Evolutionary conservation across 1,140 invertebrate species (phyloP).

Genomic region (Onthophagus taurus): DNA sequence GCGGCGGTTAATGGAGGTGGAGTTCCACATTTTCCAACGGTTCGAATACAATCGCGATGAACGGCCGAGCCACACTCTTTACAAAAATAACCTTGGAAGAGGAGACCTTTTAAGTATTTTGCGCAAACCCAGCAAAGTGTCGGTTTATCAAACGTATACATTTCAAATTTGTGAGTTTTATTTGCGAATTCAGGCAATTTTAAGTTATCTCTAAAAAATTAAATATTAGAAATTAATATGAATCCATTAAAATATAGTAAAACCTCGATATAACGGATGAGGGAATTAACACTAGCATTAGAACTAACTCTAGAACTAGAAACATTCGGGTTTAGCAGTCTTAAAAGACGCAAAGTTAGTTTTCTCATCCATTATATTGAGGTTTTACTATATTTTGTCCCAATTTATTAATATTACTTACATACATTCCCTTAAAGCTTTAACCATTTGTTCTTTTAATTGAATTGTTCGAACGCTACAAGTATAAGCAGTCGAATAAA

Average conservation of each 20-base stretch:
- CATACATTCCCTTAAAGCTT: constrained; percentile 85
- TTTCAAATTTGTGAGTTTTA: constrained; percentile 74
- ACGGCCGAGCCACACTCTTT: constrained; percentile 60
- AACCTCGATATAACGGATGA: no score
- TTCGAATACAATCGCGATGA: constrained; percentile 67
- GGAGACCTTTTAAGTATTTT: constrained; percentile 83
- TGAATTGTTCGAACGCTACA: constrained; percentile 85
- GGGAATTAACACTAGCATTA: no score
- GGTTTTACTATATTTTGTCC: no score
- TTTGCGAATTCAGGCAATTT: constrained; percentile 62
- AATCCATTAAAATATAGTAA: no score
- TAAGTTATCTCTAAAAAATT: constrained; percentile 57
- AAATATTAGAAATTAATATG: no score
- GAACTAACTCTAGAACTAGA: no score
- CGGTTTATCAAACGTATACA: constrained; percentile 78
- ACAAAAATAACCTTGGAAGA: constrained; percentile 70
- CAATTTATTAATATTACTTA: constrained; percentile 41
- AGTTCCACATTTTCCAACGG: constrained; percentile 59
- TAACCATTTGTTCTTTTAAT: constrained; percentile 81
- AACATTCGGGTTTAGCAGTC: no score
- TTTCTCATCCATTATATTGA: no score
- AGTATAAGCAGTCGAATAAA: constrained; percentile 76
- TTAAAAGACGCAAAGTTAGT: no score
- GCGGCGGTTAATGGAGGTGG: constrained; percentile 43
- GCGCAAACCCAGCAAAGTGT: constrained; percentile 72